Evolutionary conservation across 2,888 invertebrate species (phyloP).

Genomic region (Amorpha juglandis): DNA sequence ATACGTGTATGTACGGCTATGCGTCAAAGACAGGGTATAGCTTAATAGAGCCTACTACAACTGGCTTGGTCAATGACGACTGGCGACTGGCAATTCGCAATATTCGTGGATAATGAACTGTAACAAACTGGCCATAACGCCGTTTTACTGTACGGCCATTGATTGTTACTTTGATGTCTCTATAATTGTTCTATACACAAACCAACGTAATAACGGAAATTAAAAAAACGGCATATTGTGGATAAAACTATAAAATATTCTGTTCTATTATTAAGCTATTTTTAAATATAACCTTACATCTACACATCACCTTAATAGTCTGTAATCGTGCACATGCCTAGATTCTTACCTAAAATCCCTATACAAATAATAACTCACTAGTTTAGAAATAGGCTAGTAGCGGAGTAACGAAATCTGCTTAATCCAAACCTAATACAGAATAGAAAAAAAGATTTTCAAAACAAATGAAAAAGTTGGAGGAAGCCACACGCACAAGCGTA

Average conservation of each 20-base stretch:
- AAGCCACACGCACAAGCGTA: slow-evolving; percentile 25
- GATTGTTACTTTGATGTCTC: neutral
- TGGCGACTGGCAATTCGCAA: neutral
- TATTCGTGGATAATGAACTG: slow-evolving; percentile 1
- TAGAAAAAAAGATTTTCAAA: neutral
- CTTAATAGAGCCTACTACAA: neutral
- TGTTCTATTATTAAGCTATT: too few relatives aligned
- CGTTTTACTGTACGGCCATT: neutral
- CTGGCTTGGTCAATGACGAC: neutral
- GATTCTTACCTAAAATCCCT: too few relatives aligned
- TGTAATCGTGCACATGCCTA: too few relatives aligned
- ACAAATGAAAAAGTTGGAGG: neutral
- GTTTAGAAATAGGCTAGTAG: too few relatives aligned
- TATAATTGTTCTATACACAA: too few relatives aligned
- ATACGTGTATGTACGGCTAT: neutral
- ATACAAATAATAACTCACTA: too few relatives aligned
- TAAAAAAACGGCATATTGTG: too few relatives aligned
- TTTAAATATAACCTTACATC: too few relatives aligned
- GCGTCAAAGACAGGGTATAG: neutral
- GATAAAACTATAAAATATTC: too few relatives aligned
- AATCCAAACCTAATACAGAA: neutral
- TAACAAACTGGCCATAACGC: neutral
- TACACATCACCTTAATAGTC: too few relatives aligned
- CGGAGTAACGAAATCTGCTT: neutral
- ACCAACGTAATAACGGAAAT: too few relatives aligned